Base-by-base conservation (phyloP, 1,140 invertebrate genomes). In the Whitmania pigra region DNA sequence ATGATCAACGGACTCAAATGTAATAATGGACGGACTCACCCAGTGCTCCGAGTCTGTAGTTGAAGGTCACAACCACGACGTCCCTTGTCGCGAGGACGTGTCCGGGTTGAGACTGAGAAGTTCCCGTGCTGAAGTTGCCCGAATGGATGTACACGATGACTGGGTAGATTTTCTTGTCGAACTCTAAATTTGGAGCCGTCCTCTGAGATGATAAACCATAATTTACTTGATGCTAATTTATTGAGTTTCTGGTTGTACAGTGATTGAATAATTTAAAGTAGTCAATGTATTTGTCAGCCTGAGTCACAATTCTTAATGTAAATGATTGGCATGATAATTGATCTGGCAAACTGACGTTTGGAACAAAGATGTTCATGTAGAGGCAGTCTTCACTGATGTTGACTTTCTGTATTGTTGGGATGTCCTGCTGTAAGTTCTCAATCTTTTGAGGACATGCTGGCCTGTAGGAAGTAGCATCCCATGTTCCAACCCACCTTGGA, bases 51-150 rank as follows among this genome's bases (percentile, higher is more conserved):
- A 99, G 85, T 29, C 96, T 87, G 83, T 99, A 99, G 81, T 99
- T 99, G 69, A 99, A 86, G 0, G 94, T 93, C 0, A 99, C 94
- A 0, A 99, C 92, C 1, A 98, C 89, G 2, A 97, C 91, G 76
- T 92, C 87, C 73, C 94, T 92, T 0, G 88, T 90, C 2, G 94
- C 91, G 78, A 98, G 79, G 76, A 96, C 89, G 75, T 96, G 92
- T 0, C 87, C 94, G 13, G 93, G 93, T 79, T 94, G 96, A 43
- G 88, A 36, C 40, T 74, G 85, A 80, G 94, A 93, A 4, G 91
- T 94, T 11, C 93, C 90, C 0, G 95, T 96, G 75, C 90, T 89
- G n/a, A 88, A 86, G 82, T 94, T 98, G 78, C 96, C 69, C 0
- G 57, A 63, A 63, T 74, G 73, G 67, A 74, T 53, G 53, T 67